Conservation (phyloP, 2,113 vertebrate genomes). For the Nibea coibor region DNA sequence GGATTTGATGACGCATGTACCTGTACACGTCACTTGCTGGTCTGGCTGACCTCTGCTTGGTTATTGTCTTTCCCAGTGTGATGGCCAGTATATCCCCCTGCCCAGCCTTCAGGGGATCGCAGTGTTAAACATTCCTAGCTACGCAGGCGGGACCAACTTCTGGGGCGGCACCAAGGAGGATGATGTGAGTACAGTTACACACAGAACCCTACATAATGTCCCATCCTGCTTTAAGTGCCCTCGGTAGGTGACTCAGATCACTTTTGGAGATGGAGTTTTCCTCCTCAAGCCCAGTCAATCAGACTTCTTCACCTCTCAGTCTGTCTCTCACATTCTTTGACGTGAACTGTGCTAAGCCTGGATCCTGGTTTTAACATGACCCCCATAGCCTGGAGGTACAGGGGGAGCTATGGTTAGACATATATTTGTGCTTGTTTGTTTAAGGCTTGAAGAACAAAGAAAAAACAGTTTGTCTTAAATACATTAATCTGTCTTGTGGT, state of each 20-base stretch:
- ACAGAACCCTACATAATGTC: constrained; percentile 8
- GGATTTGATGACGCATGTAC: neutral
- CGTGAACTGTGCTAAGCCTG: neutral
- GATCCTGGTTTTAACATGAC: constrained; percentile 38
- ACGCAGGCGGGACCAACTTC: constrained; percentile 98
- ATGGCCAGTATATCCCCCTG: constrained; percentile 97
- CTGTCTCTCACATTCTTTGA: neutral
- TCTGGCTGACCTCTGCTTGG: constrained; percentile 5
- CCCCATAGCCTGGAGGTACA: constrained; percentile 31
- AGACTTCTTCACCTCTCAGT: neutral
- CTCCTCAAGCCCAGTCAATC: neutral
- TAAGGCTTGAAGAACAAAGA: constrained; percentile 57
- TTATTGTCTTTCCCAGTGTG: constrained; percentile 87
- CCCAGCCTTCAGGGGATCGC: constrained; percentile 98
- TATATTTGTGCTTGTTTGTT: constrained; percentile 57
- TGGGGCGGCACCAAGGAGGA: constrained; percentile 99
- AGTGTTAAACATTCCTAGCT: constrained; percentile 97
- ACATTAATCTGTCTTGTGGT: no score
- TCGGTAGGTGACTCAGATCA: neutral
- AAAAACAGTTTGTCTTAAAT: no score
- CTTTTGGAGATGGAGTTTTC: constrained; percentile 13
- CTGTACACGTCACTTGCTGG: neutral
- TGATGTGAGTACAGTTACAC: constrained; percentile 89
- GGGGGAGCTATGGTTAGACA: constrained; percentile 18
- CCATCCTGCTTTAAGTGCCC: neutral